Conservation (phyloP, 1,140 invertebrate genomes). For the Cotesia glomerata region DNA sequence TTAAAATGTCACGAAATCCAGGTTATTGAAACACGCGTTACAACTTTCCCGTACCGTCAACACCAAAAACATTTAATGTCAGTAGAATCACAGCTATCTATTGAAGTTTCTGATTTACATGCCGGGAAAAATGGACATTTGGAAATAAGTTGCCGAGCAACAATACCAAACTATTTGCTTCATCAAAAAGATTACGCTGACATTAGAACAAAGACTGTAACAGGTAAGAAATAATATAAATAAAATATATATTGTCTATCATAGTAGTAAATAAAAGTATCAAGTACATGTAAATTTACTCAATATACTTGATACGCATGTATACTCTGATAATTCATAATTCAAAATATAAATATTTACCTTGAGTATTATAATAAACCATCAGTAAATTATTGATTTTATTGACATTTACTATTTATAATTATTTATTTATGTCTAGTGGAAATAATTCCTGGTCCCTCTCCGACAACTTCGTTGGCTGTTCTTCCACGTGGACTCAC, state of each 20-base stretch:
- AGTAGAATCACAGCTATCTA: conserved; percentile 61
- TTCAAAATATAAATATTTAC: not conserved
- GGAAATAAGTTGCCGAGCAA: conserved; percentile 74
- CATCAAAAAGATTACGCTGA: conserved; percentile 72
- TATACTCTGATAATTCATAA: not conserved
- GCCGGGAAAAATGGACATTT: conserved; percentile 70
- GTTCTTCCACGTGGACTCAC: conserved; percentile 46
- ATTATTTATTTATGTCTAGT: conserved; percentile 45
- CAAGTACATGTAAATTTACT: not conserved
- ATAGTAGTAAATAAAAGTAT: not conserved
- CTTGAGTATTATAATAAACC: no score
- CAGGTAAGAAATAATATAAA: conserved; percentile 59
- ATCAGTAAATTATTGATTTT: not conserved
- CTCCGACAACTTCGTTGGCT: conserved; percentile 46
- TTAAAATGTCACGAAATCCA: conserved; percentile 24
- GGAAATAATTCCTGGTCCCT: conserved; percentile 48
- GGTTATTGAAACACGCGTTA: conserved; percentile 50
- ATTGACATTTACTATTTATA: conserved; percentile 20
- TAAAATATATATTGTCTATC: conserved; percentile 6
- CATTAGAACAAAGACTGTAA: conserved; percentile 69
- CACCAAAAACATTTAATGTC: conserved; percentile 47
- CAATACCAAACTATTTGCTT: conserved; percentile 73
- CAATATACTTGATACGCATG: no score
- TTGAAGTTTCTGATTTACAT: conserved; percentile 71
- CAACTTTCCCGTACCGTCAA: conserved; percentile 46